These are phyloP conservation scores for Aplysia californica DNA, from an alignment of 1,140 invertebrate species.

Conservation along the genomic window DNA sequence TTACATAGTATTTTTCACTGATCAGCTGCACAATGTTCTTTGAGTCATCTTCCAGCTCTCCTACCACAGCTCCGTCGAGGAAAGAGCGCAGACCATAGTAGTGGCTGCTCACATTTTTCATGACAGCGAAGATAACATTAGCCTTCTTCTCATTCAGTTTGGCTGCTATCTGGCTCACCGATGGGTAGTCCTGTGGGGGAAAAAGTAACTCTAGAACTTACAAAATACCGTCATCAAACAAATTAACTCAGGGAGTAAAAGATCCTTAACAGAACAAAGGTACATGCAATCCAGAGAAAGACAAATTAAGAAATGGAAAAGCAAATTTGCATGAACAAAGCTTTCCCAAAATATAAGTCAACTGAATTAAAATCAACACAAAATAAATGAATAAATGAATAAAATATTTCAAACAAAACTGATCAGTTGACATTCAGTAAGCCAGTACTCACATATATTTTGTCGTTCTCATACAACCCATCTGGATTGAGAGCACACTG, in stretches of 20 bases:
- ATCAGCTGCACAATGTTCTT: constrained; percentile 94
- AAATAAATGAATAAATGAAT: too few relatives aligned
- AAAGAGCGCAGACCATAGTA: constrained; percentile 75
- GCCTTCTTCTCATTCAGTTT: constrained; percentile 95
- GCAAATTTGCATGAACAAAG: too few relatives aligned
- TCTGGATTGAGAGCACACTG: constrained; percentile 81
- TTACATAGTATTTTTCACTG: constrained; percentile 87
- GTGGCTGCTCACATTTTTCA: constrained; percentile 83
- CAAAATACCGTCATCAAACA: not conserved
- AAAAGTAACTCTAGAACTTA: not conserved
- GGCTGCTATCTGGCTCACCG: constrained; percentile 86
- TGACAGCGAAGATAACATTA: constrained; percentile 99
- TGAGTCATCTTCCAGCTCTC: constrained; percentile 87
- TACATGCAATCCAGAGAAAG: too few relatives aligned
- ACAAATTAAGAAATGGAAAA: too few relatives aligned
- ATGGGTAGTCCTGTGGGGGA: constrained; percentile 88
- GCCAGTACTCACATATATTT: constrained; percentile 36
- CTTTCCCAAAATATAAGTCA: too few relatives aligned
- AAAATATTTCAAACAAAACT: too few relatives aligned
- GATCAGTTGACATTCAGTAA: too few relatives aligned
- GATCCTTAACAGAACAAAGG: too few relatives aligned
- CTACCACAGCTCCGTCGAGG: constrained; percentile 78
- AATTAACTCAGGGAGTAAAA: too few relatives aligned
- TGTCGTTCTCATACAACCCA: constrained; percentile 62
- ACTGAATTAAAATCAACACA: too few relatives aligned